These are phyloP conservation scores for Catalaphyllia jardinei DNA, from an alignment of 64 coral and sea anemone species.

Conservation along the genomic window DNA sequence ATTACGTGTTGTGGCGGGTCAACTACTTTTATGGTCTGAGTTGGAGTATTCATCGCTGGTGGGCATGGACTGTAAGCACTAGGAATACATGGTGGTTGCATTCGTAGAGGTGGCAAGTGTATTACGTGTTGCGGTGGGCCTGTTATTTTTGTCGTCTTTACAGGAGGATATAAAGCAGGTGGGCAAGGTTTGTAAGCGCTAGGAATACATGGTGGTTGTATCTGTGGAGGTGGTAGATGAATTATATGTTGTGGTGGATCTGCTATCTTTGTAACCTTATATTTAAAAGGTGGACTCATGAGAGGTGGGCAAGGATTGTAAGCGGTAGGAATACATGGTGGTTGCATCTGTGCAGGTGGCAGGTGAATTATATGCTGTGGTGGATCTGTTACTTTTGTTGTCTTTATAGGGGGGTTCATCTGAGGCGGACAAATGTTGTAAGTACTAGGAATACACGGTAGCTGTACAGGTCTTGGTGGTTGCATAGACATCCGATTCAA, in stretches of 20 bases:
- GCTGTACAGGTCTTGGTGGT: not conserved
- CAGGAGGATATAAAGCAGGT: not conserved
- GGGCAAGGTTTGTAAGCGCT: conserved; percentile 32
- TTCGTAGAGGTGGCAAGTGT: not conserved
- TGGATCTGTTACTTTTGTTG: not conserved
- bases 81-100: conserved; percentile 15
- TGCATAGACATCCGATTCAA: not conserved
- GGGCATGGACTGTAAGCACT: not conserved
- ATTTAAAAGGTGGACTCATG: not conserved
- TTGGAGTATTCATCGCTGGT: not conserved
- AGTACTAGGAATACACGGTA: conserved; percentile 43
- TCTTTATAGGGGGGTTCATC: not conserved
- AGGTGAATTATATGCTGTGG: conserved; percentile 23
- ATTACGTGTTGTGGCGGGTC: conserved; percentile 23
- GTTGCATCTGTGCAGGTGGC: conserved; percentile 3
- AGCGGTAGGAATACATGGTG: conserved; percentile 21
- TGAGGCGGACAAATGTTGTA: conserved; percentile 15
- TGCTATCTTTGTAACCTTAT: not conserved
- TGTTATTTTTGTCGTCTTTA: not conserved
- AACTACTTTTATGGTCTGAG: not conserved
- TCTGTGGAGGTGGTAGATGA: conserved; percentile 1
- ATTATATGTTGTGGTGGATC: conserved; percentile 9
- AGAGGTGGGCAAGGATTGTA: conserved; percentile 2
- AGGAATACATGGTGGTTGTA: conserved; percentile 44
- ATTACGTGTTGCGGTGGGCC: not conserved